Conservation (phyloP, 2,113 vertebrate genomes). For the Podarcis raffonei region DNA sequence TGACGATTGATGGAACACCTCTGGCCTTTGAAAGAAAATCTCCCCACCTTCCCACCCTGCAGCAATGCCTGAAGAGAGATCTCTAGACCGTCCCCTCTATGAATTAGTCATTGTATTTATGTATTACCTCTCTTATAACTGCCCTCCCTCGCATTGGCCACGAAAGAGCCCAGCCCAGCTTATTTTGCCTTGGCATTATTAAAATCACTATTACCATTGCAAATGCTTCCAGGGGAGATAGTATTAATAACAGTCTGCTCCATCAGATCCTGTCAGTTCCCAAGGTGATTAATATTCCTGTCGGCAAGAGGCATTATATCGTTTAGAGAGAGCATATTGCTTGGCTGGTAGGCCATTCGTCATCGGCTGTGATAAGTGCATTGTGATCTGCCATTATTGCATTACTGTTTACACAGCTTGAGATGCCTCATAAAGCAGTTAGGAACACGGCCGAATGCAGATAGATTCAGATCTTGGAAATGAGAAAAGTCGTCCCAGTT, state of each 20-base stretch:
- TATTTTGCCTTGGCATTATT: slow-evolving; percentile 60
- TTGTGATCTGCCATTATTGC: slow-evolving; percentile 60
- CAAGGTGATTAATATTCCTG: slow-evolving; percentile 62
- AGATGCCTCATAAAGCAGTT: slow-evolving; percentile 56
- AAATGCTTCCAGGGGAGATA: slow-evolving; percentile 64
- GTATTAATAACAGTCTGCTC: slow-evolving; percentile 59
- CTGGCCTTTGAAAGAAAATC: slow-evolving; percentile 34
- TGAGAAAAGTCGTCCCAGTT: slow-evolving; percentile 38
- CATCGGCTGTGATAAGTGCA: slow-evolving; percentile 42
- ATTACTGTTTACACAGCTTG: slow-evolving; percentile 63
- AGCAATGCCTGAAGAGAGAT: slow-evolving; percentile 22
- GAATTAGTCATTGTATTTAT: slow-evolving; percentile 52
- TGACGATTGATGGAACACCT: slow-evolving; percentile 66
- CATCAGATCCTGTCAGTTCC: slow-evolving; percentile 59
- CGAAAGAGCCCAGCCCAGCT: slow-evolving; percentile 3
- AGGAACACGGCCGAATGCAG: slow-evolving; percentile 39
- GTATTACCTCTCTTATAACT: slow-evolving; percentile 31
- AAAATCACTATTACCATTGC: slow-evolving; percentile 69
- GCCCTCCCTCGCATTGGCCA: slow-evolving; percentile 27
- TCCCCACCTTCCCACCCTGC: background rate
- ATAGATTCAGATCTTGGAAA: slow-evolving; percentile 57
- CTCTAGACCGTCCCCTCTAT: slow-evolving; percentile 39
- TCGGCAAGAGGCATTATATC: slow-evolving; percentile 59
- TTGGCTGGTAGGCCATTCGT: slow-evolving; percentile 53
- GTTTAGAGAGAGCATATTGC: slow-evolving; percentile 57